Evolutionary conservation across 2,113 vertebrate species (phyloP).

Genomic region (Garra rufa): DNA sequence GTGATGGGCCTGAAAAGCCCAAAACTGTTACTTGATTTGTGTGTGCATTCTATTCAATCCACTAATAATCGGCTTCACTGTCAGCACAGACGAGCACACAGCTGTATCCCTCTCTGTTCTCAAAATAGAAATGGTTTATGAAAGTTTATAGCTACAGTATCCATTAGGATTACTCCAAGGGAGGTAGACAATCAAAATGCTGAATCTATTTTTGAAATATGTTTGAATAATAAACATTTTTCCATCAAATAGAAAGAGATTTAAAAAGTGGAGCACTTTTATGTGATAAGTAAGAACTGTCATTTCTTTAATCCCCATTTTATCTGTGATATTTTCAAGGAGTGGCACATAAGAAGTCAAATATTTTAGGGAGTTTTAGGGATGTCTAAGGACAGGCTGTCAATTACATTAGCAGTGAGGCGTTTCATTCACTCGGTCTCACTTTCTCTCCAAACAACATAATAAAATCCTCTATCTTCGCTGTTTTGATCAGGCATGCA

Average conservation of each 20-base stretch:
- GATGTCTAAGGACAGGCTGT: constrained; percentile 45
- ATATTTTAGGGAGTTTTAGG: constrained; percentile 15
- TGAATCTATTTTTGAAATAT: not conserved
- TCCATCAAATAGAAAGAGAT: not conserved
- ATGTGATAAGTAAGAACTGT: constrained; percentile 6
- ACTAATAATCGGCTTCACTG: not conserved
- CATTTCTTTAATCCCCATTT: constrained; percentile 23
- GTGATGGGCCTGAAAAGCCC: not conserved
- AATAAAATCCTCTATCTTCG: not conserved
- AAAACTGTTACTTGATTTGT: not conserved
- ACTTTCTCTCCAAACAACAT: not conserved
- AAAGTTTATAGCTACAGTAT: not conserved
- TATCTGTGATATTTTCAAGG: not conserved
- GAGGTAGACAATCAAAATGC: not conserved
- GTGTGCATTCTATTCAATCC: not conserved
- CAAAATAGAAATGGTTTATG: not conserved
- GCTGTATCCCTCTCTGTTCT: not conserved
- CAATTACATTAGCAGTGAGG: constrained; percentile 47
- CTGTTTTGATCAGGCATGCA: constrained; percentile 26
- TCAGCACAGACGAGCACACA: not conserved
- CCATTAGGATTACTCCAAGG: not conserved
- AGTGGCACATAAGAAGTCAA: constrained; percentile 2
- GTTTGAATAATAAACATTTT: not conserved
- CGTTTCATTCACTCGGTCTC: not conserved
- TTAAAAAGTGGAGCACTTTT: not conserved